These are phyloP conservation scores for Luffia ferchaultella DNA, from an alignment of 2,888 invertebrate genomes.

Conservation along the genomic window DNA sequence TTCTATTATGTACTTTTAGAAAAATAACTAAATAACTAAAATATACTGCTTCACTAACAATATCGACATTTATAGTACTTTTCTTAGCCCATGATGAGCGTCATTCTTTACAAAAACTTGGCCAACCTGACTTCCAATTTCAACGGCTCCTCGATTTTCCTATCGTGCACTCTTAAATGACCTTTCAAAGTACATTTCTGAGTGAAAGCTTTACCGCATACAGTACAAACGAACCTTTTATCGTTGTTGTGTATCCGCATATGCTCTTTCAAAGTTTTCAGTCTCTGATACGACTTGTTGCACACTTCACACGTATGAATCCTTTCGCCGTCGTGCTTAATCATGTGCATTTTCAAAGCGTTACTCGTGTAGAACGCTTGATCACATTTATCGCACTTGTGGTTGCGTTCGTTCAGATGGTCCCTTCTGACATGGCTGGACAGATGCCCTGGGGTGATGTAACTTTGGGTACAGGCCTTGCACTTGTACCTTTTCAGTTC, in stretches of 20 bases:
- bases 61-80: too few relatives aligned
- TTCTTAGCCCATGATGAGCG: too few relatives aligned
- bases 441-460: constrained; percentile 51
- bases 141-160: constrained; percentile 27
- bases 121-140: not conserved
- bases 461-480: constrained; percentile 53
- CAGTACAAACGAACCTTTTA: constrained; percentile 48
- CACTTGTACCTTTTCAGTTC: constrained; percentile 53
- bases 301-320: constrained; percentile 60
- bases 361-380: constrained; percentile 61
- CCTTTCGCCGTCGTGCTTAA: constrained; percentile 59
- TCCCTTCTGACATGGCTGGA: constrained; percentile 52
- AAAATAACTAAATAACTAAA: too few relatives aligned
- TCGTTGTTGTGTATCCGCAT: constrained; percentile 54
- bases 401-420: constrained; percentile 52
- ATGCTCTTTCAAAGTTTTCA: constrained; percentile 49
- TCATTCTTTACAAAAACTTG: not conserved
- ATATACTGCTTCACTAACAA: too few relatives aligned
- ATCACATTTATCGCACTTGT: constrained; percentile 58
- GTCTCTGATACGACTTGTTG: constrained; percentile 53
- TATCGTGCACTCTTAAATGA: constrained; percentile 49
- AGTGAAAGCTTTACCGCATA: constrained; percentile 52
- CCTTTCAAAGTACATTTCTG: constrained; percentile 56
- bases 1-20: too few relatives aligned
- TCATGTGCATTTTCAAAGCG: constrained; percentile 64